Evolutionary conservation across 2,888 invertebrate species (phyloP).

Genomic region (Erynnis tages): DNA sequence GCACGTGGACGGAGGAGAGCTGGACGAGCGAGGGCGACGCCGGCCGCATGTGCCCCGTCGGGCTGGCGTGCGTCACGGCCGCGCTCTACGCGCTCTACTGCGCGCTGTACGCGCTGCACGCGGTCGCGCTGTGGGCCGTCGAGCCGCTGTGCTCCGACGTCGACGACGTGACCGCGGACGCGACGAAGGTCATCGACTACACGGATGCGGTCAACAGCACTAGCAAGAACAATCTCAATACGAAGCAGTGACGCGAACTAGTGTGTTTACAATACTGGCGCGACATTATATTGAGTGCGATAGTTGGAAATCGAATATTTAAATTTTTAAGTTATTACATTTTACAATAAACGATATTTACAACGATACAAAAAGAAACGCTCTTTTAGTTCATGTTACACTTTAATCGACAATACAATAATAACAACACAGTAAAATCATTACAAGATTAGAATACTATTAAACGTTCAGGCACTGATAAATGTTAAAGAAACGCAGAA

Average conservation of each 20-base stretch:
- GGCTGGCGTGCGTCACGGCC: constrained; percentile 47
- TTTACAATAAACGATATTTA: no score
- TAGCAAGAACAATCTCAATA: constrained; percentile 29
- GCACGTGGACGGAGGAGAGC: constrained; percentile 54
- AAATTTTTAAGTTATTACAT: no score
- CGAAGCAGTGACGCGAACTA: constrained; percentile 28
- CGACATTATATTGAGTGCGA: no score
- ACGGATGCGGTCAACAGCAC: constrained; percentile 40
- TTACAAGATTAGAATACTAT: no score
- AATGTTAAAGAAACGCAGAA: no score
- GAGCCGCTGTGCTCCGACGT: constrained; percentile 53
- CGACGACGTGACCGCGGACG: constrained; percentile 34
- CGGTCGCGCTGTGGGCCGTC: constrained; percentile 55
- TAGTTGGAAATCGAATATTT: no score
- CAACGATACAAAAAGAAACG: no score
- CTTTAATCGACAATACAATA: no score
- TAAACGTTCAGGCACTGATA: no score
- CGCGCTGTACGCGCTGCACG: constrained; percentile 45
- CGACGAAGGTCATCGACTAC: constrained; percentile 47
- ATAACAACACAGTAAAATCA: no score
- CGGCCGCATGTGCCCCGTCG: constrained; percentile 35
- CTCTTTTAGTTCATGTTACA: no score
- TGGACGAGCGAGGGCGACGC: constrained; percentile 46
- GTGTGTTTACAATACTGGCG: no score
- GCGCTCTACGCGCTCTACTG: constrained; percentile 54